Evolutionary conservation across 2,797 vertebrate species (phyloP), one percentile per base, ranked within the genome.

Genomic region (Karalla daura): DNA sequence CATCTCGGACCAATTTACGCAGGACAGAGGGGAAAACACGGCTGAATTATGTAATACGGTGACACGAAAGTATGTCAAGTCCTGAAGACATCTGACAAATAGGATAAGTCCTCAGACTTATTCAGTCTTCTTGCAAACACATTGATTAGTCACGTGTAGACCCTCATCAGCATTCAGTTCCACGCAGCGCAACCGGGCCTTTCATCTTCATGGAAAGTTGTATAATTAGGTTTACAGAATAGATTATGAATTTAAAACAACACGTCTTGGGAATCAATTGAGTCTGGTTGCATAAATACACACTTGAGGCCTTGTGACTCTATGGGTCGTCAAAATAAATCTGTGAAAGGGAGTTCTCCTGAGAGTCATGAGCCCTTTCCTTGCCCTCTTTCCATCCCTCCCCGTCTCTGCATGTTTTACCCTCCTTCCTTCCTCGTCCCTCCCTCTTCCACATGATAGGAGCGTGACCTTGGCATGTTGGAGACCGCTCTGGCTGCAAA

Each of bases 371-470:
- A 80, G 65, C 23, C 50, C 35, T 75, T 75, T 49, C 24, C 67
- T 74, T 59, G 47, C 36, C 58, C 63, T 54, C 43, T 51, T 50
- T 61, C 39, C 35, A 44, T 46, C 54, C 30, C 37, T 59, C 53
- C 45, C 43, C 41, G 68, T 45, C 52, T 66, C 60, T 59, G 52
- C 59, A 53, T 49, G 49, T 28, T 37, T 44, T 11, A n/a, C 20
- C 28, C 58, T 72, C 52, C 15, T 32, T 74, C 55, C n/a, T 30
- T 56, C 43, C 10, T 15, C 0, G 15, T 51, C 67, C 73, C 50
- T 37, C 61, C 70, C 56, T 60, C 55, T 74, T 58, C 66, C 69
- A 63, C 69, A 70, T 86, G 83, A 90, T 83, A 86, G 37, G 1
- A 69, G 51, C 33, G 46, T 85, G 67, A 86, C 78, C 59, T 65